Percentiles rank a stretch among this genome's conserved stretches.
These are phyloP conservation scores for Elegia similella DNA, from an alignment of 2,888 invertebrate genomes.

Conservation along the genomic window DNA sequence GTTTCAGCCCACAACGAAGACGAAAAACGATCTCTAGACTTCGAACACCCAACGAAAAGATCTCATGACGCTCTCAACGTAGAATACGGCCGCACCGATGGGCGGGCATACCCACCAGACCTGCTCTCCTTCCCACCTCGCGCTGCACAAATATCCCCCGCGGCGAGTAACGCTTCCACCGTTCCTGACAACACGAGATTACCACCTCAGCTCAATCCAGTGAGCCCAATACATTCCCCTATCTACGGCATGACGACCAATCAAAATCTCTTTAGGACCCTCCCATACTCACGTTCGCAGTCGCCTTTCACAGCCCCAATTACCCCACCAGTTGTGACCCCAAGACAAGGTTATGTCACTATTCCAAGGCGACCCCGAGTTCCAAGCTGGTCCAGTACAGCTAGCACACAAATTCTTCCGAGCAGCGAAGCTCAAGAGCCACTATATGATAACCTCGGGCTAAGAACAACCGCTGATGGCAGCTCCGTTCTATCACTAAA, in stretches of 20 bases:
- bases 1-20: conserved; percentile 84
- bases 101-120: conserved; percentile 89
- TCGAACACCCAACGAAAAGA: conserved; percentile 82
- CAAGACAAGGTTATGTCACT: conserved; percentile 92
- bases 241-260: conserved; percentile 84
- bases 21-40: conserved; percentile 85
- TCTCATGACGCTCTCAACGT: conserved; percentile 79
- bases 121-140: conserved; percentile 89
- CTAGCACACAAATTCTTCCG: conserved; percentile 77
- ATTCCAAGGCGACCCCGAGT: conserved; percentile 92
- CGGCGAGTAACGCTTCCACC: conserved; percentile 91
- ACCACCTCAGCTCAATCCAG: conserved; percentile 79
- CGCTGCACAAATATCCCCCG: conserved; percentile 87
- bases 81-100: conserved; percentile 79
- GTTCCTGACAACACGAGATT: conserved; percentile 87
- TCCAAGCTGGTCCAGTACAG: conserved; percentile 89
- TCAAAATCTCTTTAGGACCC: conserved; percentile 87
- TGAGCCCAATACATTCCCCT: conserved; percentile 85
- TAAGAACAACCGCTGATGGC: conserved; percentile 93
- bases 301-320: conserved; percentile 87
- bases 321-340: conserved; percentile 84
- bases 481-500: conserved; percentile 90
- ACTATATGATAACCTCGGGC: conserved; percentile 92
- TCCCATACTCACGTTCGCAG: conserved; percentile 89
- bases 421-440: conserved; percentile 85